These are phyloP conservation scores for Carlito syrichta DNA, from an alignment of 2,113 vertebrate genomes.

Conservation along the genomic window DNA sequence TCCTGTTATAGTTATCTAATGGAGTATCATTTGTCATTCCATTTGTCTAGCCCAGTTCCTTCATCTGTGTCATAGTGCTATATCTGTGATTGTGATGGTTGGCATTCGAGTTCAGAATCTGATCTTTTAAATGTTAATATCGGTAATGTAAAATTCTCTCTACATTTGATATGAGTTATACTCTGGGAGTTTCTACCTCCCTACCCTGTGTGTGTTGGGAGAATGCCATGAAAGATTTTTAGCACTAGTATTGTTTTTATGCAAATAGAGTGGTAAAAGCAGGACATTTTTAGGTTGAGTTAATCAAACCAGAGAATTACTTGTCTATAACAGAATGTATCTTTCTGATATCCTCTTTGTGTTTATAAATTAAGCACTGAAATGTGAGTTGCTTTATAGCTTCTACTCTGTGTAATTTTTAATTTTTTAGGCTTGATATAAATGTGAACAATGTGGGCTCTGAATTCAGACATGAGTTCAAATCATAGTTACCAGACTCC, in stretches of 20 bases:
- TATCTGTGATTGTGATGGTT: slow-evolving; percentile 51
- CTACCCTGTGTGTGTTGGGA: background rate
- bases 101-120: slow-evolving; percentile 58
- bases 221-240: slow-evolving; percentile 20
- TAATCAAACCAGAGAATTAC: slow-evolving; percentile 41
- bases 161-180: slow-evolving; percentile 17
- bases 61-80: slow-evolving; percentile 55
- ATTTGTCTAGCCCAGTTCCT: slow-evolving; percentile 60
- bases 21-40: slow-evolving; percentile 66
- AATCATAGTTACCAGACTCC: slow-evolving; percentile 37
- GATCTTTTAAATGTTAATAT: slow-evolving; percentile 29
- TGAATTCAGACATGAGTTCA: slow-evolving; percentile 30
- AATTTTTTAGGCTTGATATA: background rate
- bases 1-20: slow-evolving; percentile 41
- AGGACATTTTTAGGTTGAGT: background rate
- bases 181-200: background rate
- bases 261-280: background rate
- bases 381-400: background rate
- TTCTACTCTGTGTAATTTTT: background rate
- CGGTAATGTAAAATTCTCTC: background rate
- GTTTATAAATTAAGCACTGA: slow-evolving; percentile 33
- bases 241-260: background rate
- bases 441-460: background rate
- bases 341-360: background rate
- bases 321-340: slow-evolving; percentile 15